These are phyloP conservation scores for Callinectes sapidus DNA, from an alignment of 2,888 invertebrate genomes.

Conservation along the genomic window DNA sequence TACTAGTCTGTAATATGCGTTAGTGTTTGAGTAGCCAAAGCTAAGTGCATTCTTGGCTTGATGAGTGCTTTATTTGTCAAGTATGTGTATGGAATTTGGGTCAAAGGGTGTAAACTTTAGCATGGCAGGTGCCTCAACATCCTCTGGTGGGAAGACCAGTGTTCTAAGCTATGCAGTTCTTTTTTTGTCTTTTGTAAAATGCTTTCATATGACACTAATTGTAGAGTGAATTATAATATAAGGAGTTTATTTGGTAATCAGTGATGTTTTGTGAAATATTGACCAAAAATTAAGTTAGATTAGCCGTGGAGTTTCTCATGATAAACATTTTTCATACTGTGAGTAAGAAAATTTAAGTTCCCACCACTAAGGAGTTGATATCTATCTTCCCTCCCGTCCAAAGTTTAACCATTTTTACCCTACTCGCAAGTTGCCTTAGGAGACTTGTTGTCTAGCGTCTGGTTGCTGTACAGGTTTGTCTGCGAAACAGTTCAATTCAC, in stretches of 20 bases:
- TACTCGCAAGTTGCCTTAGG: conserved; percentile 47
- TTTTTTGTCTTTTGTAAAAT: neutral
- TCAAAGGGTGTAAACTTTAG: conserved; percentile 37
- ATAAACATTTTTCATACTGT: neutral
- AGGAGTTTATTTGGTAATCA: neutral
- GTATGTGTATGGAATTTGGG: conserved; percentile 5
- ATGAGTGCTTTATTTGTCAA: conserved; percentile 20
- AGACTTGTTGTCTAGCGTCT: conserved; percentile 40
- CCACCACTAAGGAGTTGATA: conserved; percentile 41
- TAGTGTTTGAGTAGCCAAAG: conserved; percentile 12
- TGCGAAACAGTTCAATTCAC: conserved; percentile 3
- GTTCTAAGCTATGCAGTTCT: neutral
- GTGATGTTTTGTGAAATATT: neutral
- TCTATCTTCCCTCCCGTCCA: conserved; percentile 41
- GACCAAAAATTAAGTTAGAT: neutral
- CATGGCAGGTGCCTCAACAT: conserved; percentile 34
- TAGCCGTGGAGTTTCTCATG: neutral
- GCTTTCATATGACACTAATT: conserved; percentile 9
- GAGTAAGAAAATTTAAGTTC: conserved; percentile 23
- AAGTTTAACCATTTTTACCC: conserved; percentile 48
- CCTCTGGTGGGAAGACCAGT: conserved; percentile 29
- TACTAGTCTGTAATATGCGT: neutral
- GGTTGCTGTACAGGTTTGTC: conserved; percentile 37
- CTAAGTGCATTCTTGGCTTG: neutral
- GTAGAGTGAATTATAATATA: neutral